Percentiles rank a stretch among this genome's conserved stretches.
Conservation (phyloP, 1,140 invertebrate species). For the Pemphigus obesinymphae region DNA sequence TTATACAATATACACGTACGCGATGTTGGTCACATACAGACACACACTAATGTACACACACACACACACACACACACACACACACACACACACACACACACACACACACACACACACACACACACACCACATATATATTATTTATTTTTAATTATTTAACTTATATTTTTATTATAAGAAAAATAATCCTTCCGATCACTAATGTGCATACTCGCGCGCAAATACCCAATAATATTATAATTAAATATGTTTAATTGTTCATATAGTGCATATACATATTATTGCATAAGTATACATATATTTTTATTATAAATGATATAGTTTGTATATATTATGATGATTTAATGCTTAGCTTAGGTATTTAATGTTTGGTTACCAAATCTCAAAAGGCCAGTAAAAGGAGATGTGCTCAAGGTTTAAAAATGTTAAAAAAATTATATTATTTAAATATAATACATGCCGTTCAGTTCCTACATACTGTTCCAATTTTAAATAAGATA, state of each 20-base stretch:
- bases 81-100: neutral
- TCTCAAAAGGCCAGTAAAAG: conserved; percentile 41
- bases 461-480: conserved; percentile 34
- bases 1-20: conserved; percentile 38
- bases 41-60: neutral
- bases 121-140: conserved; percentile 37
- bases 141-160: conserved; percentile 37
- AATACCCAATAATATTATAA: neutral
- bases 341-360: conserved; percentile 23
- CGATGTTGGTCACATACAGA: conserved; percentile 36
- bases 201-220: neutral
- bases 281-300: conserved; percentile 22
- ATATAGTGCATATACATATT: conserved; percentile 15
- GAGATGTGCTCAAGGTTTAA: conserved; percentile 38
- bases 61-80: neutral
- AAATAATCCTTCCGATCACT: conserved; percentile 29
- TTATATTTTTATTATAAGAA: neutral
- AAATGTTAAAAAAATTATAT: conserved; percentile 16
- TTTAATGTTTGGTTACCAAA: conserved; percentile 41
- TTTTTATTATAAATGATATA: neutral
- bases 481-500: conserved; percentile 15
- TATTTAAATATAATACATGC: conserved; percentile 7
- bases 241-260: conserved; percentile 6
- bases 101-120: neutral
- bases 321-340: conserved; percentile 5